Percentiles rank a stretch among this genome's conserved stretches.
Evolutionary conservation across 2,888 invertebrate species (phyloP).

Genomic region (Pemphredon lugubris): DNA sequence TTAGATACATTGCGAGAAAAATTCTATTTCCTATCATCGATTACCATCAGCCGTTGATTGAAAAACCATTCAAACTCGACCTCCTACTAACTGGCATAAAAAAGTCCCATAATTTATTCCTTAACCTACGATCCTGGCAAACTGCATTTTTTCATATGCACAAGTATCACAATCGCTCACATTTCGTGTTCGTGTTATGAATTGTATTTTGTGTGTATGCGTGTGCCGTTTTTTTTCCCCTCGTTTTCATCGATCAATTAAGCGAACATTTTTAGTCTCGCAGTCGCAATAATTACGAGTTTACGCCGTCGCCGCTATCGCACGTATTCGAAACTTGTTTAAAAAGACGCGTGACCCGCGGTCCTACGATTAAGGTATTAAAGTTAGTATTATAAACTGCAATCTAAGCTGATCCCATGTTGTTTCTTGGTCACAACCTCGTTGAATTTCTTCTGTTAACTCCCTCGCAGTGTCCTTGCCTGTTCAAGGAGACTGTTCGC

Average conservation of each 20-base stretch:
- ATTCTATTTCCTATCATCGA: conserved; percentile 39
- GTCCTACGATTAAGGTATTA: conserved; percentile 62
- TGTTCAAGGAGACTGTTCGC: conserved; percentile 22
- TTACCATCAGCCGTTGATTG: conserved; percentile 31
- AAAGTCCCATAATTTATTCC: conserved; percentile 60
- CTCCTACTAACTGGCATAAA: conserved; percentile 61
- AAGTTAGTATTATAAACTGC: conserved; percentile 75
- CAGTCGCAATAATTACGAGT: conserved; percentile 8
- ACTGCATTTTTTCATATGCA: conserved; percentile 49
- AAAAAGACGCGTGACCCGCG: conserved; percentile 55
- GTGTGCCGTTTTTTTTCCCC: conserved; percentile 8
- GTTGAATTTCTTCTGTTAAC: conserved; percentile 61
- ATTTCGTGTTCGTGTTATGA: conserved; percentile 46
- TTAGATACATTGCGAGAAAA: conserved; percentile 45
- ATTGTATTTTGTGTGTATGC: conserved; percentile 43
- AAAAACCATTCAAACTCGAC: conserved; percentile 53
- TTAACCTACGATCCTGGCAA: conserved; percentile 58
- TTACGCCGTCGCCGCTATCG: conserved; percentile 29
- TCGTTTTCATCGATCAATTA: conserved; percentile 10
- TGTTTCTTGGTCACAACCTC: conserved; percentile 79
- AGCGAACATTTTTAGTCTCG: conserved; percentile 18
- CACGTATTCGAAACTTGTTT: conserved; percentile 32
- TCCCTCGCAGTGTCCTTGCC: conserved; percentile 17
- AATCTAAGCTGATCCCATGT: conserved; percentile 79
- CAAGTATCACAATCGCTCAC: conserved; percentile 64